Conservation (phyloP, 2,113 vertebrate species). For the Colossoma macropomum region DNA sequence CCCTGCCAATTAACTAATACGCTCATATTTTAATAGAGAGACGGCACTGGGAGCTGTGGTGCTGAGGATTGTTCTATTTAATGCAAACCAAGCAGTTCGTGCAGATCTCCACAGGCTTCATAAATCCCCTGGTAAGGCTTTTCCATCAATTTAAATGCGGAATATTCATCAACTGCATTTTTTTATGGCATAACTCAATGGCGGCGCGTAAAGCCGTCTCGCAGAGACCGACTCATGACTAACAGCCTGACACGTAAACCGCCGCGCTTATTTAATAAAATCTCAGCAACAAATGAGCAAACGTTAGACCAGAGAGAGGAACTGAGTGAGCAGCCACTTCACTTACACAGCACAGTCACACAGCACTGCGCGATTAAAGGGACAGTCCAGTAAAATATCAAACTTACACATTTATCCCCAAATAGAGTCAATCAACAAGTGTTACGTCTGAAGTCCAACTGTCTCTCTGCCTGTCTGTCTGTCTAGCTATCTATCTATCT, state of each 20-base stretch:
- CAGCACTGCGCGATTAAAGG: too few species aligned
- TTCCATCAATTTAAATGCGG: conserved; percentile 50
- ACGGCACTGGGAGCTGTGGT: conserved; percentile 25
- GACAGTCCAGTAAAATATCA: too few species aligned
- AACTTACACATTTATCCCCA: too few species aligned
- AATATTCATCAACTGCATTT: conserved; percentile 51
- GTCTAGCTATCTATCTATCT: too few species aligned
- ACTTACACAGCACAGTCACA: too few species aligned
- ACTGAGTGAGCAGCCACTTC: not conserved
- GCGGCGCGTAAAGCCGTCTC: not conserved
- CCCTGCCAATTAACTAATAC: conserved; percentile 54
- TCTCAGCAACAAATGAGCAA: not conserved
- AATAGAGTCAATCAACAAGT: too few species aligned
- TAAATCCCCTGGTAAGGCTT: conserved; percentile 49
- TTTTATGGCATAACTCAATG: conserved; percentile 23
- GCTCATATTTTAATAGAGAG: conserved; percentile 56
- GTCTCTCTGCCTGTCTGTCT: too few species aligned
- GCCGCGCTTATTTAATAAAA: not conserved
- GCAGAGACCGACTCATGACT: not conserved
- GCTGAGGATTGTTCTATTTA: conserved; percentile 36
- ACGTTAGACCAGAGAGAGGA: not conserved
- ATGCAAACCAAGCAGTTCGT: conserved; percentile 29
- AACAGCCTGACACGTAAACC: conserved; percentile 15
- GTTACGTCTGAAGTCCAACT: too few species aligned
- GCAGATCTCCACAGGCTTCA: conserved; percentile 50